Percentiles rank a stretch among this genome's conserved stretches.
These are phyloP conservation scores for Harpagoxenus sublaevis DNA, from an alignment of 2,888 invertebrate species.

Conservation along the genomic window DNA sequence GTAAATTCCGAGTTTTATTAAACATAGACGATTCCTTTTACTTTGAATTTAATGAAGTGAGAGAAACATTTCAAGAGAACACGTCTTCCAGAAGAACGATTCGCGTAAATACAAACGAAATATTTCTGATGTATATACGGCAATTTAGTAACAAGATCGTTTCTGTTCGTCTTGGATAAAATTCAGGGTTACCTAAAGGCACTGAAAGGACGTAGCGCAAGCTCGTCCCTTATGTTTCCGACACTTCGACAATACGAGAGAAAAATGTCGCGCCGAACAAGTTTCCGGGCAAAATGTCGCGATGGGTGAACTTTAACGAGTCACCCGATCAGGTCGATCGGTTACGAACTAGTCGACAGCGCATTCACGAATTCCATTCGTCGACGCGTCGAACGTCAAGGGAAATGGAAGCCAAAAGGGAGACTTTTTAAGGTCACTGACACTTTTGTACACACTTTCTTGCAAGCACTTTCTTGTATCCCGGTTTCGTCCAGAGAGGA, in stretches of 20 bases:
- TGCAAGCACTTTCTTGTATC: not conserved
- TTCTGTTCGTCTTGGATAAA: not conserved
- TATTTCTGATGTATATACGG: not conserved
- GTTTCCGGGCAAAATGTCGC: slow-evolving; percentile 9
- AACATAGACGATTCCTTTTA: not conserved
- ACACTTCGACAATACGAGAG: not conserved
- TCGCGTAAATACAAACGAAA: not conserved
- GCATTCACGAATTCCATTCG: slow-evolving; percentile 29
- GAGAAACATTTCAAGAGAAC: not conserved
- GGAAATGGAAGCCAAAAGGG: not conserved
- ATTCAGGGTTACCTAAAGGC: not conserved
- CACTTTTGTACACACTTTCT: not conserved
- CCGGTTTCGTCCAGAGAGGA: not conserved
- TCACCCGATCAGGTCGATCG: slow-evolving; percentile 30
- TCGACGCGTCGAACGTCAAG: not conserved
- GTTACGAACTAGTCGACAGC: slow-evolving; percentile 1
- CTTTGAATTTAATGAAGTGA: not conserved
- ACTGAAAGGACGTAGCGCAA: not conserved
- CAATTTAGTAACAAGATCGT: slow-evolving; percentile 6
- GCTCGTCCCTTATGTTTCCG: not conserved
- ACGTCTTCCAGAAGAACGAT: not conserved
- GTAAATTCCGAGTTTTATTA: not conserved
- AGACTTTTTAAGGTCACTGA: slow-evolving; percentile 19
- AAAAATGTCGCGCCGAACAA: not conserved
- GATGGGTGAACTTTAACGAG: slow-evolving; percentile 42